Base-by-base conservation (phyloP, 2,113 vertebrate species). In the Cyprinodon tularosa region DNA sequence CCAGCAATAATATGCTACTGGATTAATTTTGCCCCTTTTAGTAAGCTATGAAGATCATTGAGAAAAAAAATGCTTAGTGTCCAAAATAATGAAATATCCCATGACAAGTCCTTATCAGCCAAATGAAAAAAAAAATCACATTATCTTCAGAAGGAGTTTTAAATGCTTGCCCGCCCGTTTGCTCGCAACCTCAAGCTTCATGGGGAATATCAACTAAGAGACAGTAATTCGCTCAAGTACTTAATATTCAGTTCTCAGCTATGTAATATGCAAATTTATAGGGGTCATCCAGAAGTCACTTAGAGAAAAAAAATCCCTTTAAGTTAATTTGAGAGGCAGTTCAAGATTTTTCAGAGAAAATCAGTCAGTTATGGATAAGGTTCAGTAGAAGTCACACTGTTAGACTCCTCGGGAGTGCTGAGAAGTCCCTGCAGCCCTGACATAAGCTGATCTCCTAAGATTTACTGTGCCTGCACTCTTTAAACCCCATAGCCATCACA, bases 131-230 rank as follows among this genome's bases (percentile, higher is more conserved):
- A 91, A 94, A 91, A 93, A 93, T 92, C 86, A 86, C 88, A 93
- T 93, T 94, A 94, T 94, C 93, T 92, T 93, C 90, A 94, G 91
- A 92, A 93, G 86, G 78, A 85, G 71, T 90, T 93, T 92, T 91
- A 91, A 92, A 92, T 84, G 89, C 88, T 83, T 74, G 82, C 86
- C 88, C 76, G 78, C 84, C 71, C 70, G 38, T 88, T 88, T 73
- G 88, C 88, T 85, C 84, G 5, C 84, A 90, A 90, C 88, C 89
- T 85, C 89, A 40, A 88, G 88, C 92, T 87, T 90, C 89, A 86
- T 45, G 13, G 88, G 90, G 90, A 91, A 91, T 91, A 90, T 92
- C 87, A 83, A 91, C 87, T 81, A 83, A 78, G 89, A 92, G 89
- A 92, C 90, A 90, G 88, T 91, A 90, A 91, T 91, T 93, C 90